phyloP scores from a whole-genome alignment of 2,888 invertebrate genomes.

The Seira musarum region DNA sequence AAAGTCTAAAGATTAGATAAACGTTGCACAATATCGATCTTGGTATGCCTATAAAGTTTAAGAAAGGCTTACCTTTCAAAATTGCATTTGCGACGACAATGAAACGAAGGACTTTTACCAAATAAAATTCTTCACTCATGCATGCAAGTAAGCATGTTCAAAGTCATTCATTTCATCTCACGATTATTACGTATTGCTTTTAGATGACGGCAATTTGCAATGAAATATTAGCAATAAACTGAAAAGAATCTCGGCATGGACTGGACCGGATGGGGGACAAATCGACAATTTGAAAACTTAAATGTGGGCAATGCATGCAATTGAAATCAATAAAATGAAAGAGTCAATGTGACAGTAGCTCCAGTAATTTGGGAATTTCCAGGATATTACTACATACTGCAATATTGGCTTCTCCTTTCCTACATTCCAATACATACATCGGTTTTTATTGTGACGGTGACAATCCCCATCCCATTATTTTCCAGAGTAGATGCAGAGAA shows the following conservation, averaged over 20 bases:
- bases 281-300: not conserved
- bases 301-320: not conserved
- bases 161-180: conserved; percentile 1
- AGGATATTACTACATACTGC: too few species aligned
- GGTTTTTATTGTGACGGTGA: not conserved
- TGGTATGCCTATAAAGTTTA: not conserved
- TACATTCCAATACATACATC: too few species aligned
- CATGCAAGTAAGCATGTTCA: too few species aligned
- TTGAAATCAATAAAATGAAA: conserved; percentile 23
- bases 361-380: not conserved
- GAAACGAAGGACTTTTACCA: too few species aligned
- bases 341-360: not conserved
- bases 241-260: conserved; percentile 11
- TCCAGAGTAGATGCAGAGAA: conserved; percentile 1
- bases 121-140: too few species aligned
- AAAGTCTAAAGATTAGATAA: not conserved
- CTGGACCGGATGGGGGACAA: not conserved
- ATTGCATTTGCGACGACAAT: too few species aligned
- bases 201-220: conserved; percentile 24
- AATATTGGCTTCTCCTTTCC: not conserved
- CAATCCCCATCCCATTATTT: not conserved
- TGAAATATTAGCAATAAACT: conserved; percentile 43
- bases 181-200: not conserved
- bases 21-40: not conserved
- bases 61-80: not conserved